These are phyloP conservation scores for Xenotilapia longispinis DNA, from an alignment of 2,113 vertebrate species.

Conservation along the genomic window DNA sequence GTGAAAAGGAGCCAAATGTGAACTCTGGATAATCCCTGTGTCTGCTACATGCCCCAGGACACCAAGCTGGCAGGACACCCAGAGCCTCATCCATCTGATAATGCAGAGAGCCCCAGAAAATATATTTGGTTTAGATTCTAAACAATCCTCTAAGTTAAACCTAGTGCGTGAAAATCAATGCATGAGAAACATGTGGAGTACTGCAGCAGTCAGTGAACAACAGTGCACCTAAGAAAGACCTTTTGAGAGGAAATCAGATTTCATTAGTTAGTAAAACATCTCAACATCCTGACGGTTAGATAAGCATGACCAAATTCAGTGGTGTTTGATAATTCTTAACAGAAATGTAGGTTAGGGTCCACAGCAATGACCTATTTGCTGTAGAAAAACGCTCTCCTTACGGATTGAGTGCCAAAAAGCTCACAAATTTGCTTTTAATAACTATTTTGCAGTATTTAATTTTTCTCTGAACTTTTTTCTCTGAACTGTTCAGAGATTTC, in stretches of 20 bases:
- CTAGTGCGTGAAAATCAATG: constrained; percentile 25
- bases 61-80: background rate
- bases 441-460: background rate
- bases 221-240: background rate
- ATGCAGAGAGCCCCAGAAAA: background rate
- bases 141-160: constrained; percentile 17
- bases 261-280: constrained; percentile 21
- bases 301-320: constrained; percentile 13
- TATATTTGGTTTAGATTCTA: background rate
- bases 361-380: background rate
- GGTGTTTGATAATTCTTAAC: constrained; percentile 6
- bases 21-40: background rate
- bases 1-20: background rate
- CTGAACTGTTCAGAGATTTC: background rate
- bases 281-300: constrained; percentile 44
- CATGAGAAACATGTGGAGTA: constrained; percentile 52
- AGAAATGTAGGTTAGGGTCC: constrained; percentile 13
- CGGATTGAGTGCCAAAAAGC: background rate
- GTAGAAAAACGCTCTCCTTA: background rate
- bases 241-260: constrained; percentile 34
- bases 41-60: background rate
- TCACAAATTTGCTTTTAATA: background rate
- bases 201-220: background rate
- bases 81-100: background rate
- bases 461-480: background rate